Evolutionary conservation across 2,113 vertebrate genomes (phyloP), one percentile per base, ranked within the genome.

Genomic region (Pteronura brasiliensis): DNA sequence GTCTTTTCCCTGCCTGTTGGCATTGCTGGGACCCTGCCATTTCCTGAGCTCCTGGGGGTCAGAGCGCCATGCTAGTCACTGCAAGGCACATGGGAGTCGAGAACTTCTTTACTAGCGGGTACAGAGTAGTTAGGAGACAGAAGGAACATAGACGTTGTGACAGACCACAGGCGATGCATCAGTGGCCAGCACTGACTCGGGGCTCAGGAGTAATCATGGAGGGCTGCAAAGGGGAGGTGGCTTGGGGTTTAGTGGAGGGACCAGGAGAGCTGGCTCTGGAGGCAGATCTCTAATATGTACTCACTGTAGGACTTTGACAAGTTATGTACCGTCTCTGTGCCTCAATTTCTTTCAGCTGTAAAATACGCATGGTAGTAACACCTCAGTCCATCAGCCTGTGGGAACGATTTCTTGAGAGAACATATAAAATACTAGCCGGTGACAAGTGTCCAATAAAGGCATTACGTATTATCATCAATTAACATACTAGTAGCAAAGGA

Each of bases 21-120:
- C 18, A 57, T 14, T 18, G 4, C 15, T 6, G 3, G 20, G 36
- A 44, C 31, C 44, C 27, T 1, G 1, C 0, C 36, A 5, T 39
- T 31, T 67, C 25, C 71, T 55, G 76, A 67, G 85, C 36, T 71
- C 39, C 55, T 74, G 87, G 34, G 29, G 42, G 17, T 52, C 52
- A 23, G 7, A 52, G 18, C 6, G 10, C 31, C 21, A 1, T 0
- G 3, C 49, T 52, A 88, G 67, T 59, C 27, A 7, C 69, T 0
- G 9, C 3, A 29, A 69, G 85, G 74, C 85, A 59, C 1, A 2
- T 1, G 17, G 42, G 36, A 12, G 29, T 29, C 1, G 2, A n/a
- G 72, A 34, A 44, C 13, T 42, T 55, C 44, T 36, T 31, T 15
- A 27, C 14, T 59, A 20, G 36, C 25, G 9, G 9, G 27, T 27